Conservation (phyloP, 1,140 invertebrate genomes). For the Aphidius ervi region DNA sequence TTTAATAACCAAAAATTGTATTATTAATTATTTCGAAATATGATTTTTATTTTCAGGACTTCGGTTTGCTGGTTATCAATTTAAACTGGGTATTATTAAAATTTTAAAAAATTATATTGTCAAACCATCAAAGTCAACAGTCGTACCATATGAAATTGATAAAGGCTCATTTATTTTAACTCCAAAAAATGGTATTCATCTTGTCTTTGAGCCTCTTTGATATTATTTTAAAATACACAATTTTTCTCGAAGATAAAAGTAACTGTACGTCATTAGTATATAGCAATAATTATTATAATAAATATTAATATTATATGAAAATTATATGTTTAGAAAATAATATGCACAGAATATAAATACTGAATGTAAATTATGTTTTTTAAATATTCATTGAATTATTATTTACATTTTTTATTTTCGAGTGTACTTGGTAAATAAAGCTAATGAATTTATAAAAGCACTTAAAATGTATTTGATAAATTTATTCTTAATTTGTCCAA, state of each 20-base stretch:
- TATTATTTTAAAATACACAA: background rate
- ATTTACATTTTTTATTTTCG: too few species aligned
- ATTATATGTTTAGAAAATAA: constrained; percentile 31
- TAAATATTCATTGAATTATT: too few species aligned
- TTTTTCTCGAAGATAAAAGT: constrained; percentile 7
- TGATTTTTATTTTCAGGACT: constrained; percentile 19
- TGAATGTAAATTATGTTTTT: too few species aligned
- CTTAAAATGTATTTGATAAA: too few species aligned
- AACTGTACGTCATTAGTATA: background rate
- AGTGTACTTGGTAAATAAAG: too few species aligned
- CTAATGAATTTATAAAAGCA: too few species aligned
- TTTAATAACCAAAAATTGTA: background rate
- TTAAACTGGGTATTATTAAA: constrained; percentile 25
- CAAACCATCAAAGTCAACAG: constrained; percentile 20
- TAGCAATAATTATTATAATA: background rate
- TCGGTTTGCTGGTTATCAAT: constrained; percentile 23
- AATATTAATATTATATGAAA: too few species aligned
- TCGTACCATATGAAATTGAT: constrained; percentile 23
- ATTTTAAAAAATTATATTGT: constrained; percentile 20
- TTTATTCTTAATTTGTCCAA: too few species aligned
- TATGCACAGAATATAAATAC: too few species aligned
- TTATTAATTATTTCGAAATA: background rate
- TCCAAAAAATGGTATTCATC: constrained; percentile 21
- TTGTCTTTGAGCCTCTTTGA: background rate
- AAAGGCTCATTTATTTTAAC: constrained; percentile 14